Evolutionary conservation across 2,888 invertebrate genomes (phyloP).

Genomic region (Xestia rhomboidea): DNA sequence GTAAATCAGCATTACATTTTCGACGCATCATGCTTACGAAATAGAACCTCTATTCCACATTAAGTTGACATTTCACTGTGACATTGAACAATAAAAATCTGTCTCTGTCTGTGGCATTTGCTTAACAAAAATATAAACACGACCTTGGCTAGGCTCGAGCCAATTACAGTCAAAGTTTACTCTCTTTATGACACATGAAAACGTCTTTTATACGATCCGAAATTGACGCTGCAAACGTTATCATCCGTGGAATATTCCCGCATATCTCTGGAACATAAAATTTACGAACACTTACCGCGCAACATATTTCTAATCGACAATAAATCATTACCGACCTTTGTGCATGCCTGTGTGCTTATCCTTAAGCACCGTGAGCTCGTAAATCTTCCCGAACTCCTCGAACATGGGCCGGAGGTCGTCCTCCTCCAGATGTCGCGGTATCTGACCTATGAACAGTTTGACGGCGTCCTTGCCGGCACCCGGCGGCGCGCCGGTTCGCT

Average conservation of each 20-base stretch:
- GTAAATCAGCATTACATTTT: conserved; percentile 9
- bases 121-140: conserved; percentile 39
- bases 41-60: conserved; percentile 16
- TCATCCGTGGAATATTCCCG: conserved; percentile 28
- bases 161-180: conserved; percentile 45
- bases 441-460: conserved; percentile 98
- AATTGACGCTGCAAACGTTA: conserved; percentile 13
- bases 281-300: conserved; percentile 41
- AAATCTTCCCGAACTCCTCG: conserved; percentile 97
- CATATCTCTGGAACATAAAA: conserved; percentile 44
- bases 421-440: conserved; percentile 97
- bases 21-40: conserved; percentile 27
- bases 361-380: conserved; percentile 98
- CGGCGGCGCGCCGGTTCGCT: conserved; percentile 86
- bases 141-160: conserved; percentile 42
- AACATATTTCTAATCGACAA: conserved; percentile 59
- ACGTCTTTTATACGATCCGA: conserved; percentile 12
- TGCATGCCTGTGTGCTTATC: conserved; percentile 99
- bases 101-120: conserved; percentile 28
- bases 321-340: conserved; percentile 93
- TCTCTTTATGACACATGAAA: conserved; percentile 19
- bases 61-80: conserved; percentile 40
- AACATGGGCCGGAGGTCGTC: conserved; percentile 97
- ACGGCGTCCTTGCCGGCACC: conserved; percentile 91
- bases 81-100: conserved; percentile 49